Base-by-base conservation (phyloP, 1,140 invertebrate species). In the Watersipora subatra region DNA sequence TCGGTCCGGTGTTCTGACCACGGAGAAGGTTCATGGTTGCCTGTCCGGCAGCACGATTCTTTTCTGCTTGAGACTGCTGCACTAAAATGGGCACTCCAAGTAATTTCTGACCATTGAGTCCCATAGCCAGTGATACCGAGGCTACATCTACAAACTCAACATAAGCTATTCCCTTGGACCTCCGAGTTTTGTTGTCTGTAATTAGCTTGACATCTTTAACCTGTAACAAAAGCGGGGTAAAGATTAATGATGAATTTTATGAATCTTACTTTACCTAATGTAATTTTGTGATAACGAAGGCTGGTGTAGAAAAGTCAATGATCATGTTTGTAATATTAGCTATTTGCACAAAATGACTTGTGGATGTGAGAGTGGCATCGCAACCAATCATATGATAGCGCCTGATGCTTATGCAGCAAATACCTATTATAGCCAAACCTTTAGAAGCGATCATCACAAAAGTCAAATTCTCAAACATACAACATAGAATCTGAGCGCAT, bases 151-250 rank as follows among this genome's bases (percentile, higher is more conserved):
- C 89, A 79, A 99, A 99, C 82, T 99, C 97, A 61, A 99, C 93
- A 80, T 99, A 99, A 20, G 94, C 91, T 74, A 99, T 99, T 62
- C 97, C 97, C 83, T 99, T 99, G 71, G 97, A 99, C 69, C 95
- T 83, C 71, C 96, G 86, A 0, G 97, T 99, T 81, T 98, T 97
- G 78, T 98, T 98, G 80, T 98, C 98, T 56, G 93, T 97, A 57
- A 99, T 99, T 67, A 99, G 86, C 75, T 94, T 84, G 12, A 99
- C 97, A 84, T 99, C 97, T 72, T 93, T 86, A 24, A 86, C 84
- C 84, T 84, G 69, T 24, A 70, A 67, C 55, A 57, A 66, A 66
- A 67, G 27, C 1, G n/a, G 34, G 34, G n/a, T 46, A 46, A n/a
- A 46, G 7, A n/a, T 15, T 15, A 30, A 17, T 46, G 34, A 7